A percentile compares a stretch with the other conserved stretches of the same genome.
Conservation (phyloP, 35 echinoderm and acorn worm genomes). For the Hemicentrotus pulcherrimus region DNA sequence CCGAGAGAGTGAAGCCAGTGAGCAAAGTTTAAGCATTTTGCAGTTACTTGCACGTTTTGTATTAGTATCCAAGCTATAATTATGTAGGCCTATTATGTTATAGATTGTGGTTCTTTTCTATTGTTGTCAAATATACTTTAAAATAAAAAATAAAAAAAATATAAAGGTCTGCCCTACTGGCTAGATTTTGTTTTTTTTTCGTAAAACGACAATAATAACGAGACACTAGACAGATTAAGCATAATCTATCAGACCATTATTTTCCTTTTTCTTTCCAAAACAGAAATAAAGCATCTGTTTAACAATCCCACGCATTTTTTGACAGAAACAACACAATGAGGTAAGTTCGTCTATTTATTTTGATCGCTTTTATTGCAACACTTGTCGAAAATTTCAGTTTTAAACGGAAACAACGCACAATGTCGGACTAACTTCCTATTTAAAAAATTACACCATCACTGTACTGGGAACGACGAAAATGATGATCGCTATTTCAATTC, state of each 20-base stretch:
- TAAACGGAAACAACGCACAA: neutral
- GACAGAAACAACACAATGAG: neutral
- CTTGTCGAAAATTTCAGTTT: neutral
- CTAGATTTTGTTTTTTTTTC: neutral
- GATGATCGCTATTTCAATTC: slow-evolving; percentile 47
- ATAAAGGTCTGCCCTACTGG: neutral
- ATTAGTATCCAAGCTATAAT: too few species aligned
- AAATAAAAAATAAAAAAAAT: neutral
- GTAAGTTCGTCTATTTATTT: neutral
- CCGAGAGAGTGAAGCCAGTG: too few species aligned
- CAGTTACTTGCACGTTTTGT: too few species aligned
- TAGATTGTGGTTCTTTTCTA: too few species aligned
- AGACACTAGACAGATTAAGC: neutral
- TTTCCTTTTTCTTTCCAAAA: neutral
- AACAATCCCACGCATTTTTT: neutral
- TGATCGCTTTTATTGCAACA: neutral
- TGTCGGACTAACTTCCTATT: neutral
- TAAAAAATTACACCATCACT: neutral
- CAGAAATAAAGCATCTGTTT: neutral
- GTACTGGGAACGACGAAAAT: neutral
- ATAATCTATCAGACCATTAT: neutral
- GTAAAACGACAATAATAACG: neutral
- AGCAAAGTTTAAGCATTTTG: too few species aligned
- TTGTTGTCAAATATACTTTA: too few species aligned
- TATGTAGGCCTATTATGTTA: too few species aligned